phyloP scores from a whole-genome alignment of 2,113 vertebrate genomes.

The Atrichornis clamosus region DNA sequence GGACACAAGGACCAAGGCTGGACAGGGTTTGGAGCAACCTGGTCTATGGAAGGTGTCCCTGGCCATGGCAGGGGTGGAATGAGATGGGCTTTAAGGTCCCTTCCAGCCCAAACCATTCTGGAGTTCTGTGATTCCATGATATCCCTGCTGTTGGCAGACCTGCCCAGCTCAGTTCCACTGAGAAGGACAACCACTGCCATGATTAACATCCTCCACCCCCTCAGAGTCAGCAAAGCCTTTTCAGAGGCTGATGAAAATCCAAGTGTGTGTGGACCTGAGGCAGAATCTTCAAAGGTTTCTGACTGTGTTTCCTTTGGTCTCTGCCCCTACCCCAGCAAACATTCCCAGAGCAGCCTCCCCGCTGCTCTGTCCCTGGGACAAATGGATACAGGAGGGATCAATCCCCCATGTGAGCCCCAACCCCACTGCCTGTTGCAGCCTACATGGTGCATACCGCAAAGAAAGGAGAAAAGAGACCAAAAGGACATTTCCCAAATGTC shows the following conservation, averaged over 20 bases:
- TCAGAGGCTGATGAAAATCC: background rate
- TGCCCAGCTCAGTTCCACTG: background rate
- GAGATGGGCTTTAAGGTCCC: background rate
- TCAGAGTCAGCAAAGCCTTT: background rate
- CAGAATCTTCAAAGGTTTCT: background rate
- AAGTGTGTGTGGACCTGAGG: background rate
- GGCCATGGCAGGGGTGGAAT: background rate
- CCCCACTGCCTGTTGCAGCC: background rate
- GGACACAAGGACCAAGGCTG: background rate
- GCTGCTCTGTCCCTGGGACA: background rate
- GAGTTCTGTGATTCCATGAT: background rate
- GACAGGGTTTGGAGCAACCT: background rate
- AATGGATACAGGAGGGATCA: background rate
- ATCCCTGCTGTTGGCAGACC: too few species aligned
- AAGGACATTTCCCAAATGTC: background rate
- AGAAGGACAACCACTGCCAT: background rate
- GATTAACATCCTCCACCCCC: background rate
- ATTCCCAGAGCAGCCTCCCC: background rate
- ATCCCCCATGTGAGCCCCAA: background rate
- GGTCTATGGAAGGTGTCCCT: background rate
- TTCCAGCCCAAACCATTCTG: background rate
- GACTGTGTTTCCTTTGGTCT: background rate
- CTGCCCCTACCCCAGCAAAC: background rate
- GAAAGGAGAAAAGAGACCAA: background rate
- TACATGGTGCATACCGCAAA: background rate